Percentiles rank a stretch among this genome's conserved stretches.
phyloP scores from a whole-genome alignment of 30 jellyfish, hydroid and myxozoan genomes.

The Nemopilema nomurai region DNA sequence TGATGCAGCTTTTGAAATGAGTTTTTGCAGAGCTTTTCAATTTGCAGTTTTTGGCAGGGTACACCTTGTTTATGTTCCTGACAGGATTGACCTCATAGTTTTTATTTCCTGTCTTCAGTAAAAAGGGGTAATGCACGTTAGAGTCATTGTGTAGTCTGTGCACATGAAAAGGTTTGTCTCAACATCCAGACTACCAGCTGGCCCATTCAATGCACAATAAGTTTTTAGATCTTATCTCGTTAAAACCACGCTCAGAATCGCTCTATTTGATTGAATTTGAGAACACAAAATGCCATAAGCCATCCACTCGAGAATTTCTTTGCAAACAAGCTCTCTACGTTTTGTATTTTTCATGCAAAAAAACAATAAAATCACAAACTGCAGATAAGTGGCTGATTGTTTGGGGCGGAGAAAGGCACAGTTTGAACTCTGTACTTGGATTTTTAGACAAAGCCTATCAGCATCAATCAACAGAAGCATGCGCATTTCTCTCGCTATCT shows the following conservation, averaged over 20 bases:
- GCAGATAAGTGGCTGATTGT: background rate
- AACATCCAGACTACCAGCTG: conserved; percentile 25
- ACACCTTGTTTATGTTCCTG: no score
- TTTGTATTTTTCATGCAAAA: background rate
- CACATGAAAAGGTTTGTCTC: background rate
- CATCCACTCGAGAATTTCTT: background rate
- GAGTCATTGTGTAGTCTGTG: background rate
- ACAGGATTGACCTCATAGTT: no score
- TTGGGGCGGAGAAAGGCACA: background rate
- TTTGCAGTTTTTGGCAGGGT: no score
- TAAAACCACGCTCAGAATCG: conserved; percentile 5
- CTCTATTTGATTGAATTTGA: background rate
- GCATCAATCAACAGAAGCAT: background rate
- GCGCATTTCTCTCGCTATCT: background rate
- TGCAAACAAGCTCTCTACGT: background rate
- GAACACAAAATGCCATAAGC: background rate
- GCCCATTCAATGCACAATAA: conserved; percentile 8
- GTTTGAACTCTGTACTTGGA: background rate
- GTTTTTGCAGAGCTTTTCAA: no score
- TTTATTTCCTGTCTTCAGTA: no score
- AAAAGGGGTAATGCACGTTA: no score
- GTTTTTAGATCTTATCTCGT: conserved; percentile 30
- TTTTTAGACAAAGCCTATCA: background rate
- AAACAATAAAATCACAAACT: background rate
- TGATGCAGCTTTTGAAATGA: no score